Base-by-base conservation (phyloP, 2,113 vertebrate genomes). In the Phaethon lepturus region DNA sequence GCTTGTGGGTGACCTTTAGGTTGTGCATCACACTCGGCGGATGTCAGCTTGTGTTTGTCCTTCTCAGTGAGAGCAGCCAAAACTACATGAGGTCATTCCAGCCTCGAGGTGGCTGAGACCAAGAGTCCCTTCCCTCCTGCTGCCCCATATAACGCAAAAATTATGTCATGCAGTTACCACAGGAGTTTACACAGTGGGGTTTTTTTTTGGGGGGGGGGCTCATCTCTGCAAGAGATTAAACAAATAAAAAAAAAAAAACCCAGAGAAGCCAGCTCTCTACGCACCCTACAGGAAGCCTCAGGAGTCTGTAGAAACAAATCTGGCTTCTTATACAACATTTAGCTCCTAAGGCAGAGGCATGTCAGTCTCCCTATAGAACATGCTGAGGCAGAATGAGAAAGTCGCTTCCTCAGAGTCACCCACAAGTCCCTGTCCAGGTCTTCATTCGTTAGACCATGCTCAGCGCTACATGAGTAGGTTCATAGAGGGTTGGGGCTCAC, bases 331-430 rank as follows among this genome's bases (percentile, higher is more conserved):
- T 45, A 72, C 40, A 84, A 40, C 25, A 20, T 69, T 83, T 47
- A 13, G 33, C 47, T 84, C 68, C 60, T 44, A 49, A 76, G 35
- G 22, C 11, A 45, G 79, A 68, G 25, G 23, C 1, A 0, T 87
- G 87, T 87, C 17, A 10, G 23, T 14, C 69, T 90, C 77, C 82
- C 42, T 64, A 1, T 23, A 23, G 44, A 88, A 49, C 24, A 5
- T 6, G 50, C 84, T 82, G 89, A 95, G 80, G 86, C 44, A 97
- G 73, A 93, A 71, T 73, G 95, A 95, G 58, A 95, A 89, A 95
- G 74, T 73, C 50, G 79, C 86, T 95, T 96, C 83, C 81, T 89
- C 53, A 85, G 80, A 81, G 49, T n/a, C 69, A 82, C 93, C 86
- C 93, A 85, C 89, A 55, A 79, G 88, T 64, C 82, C 69, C 73